Conservation (phyloP, 2,888 invertebrate species). For the Thumatha senex region DNA sequence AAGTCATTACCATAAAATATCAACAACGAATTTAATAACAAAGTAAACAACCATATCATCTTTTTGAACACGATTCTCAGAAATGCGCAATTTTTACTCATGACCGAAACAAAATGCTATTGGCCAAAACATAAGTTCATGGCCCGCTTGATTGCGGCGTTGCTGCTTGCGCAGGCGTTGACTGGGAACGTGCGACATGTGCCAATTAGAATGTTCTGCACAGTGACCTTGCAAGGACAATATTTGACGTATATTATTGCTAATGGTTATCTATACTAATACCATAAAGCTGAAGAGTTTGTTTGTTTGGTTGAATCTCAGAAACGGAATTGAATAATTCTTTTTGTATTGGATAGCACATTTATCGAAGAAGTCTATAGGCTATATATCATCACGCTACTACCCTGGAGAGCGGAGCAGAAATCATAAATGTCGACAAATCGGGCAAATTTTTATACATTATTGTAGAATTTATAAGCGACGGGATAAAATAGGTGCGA, state of each 20-base stretch:
- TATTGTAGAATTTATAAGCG: too few relatives aligned
- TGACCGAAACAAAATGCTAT: slow-evolving; percentile 12
- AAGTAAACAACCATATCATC: neutral
- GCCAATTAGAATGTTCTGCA: slow-evolving; percentile 22
- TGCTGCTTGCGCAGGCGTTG: slow-evolving; percentile 11
- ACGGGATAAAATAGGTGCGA: too few relatives aligned
- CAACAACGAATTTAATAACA: slow-evolving; percentile 2
- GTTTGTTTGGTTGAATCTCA: too few relatives aligned
- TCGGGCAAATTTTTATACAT: too few relatives aligned
- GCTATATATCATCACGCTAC: too few relatives aligned
- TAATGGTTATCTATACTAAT: neutral
- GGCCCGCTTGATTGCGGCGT: slow-evolving; percentile 26
- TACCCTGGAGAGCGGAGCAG: too few relatives aligned
- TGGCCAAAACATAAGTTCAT: slow-evolving; percentile 32
- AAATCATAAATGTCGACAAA: too few relatives aligned
- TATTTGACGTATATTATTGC: neutral
- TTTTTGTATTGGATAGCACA: too few relatives aligned
- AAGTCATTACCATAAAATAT: slow-evolving; percentile 1
- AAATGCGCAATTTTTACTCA: slow-evolving; percentile 10
- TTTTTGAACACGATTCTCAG: neutral
- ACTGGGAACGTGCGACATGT: slow-evolving; percentile 11
- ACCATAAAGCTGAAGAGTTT: too few relatives aligned
- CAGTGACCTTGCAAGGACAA: slow-evolving; percentile 29
- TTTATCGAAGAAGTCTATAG: too few relatives aligned
- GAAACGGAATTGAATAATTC: too few relatives aligned